These are phyloP conservation scores for Clupea harengus DNA, from an alignment of 2,113 vertebrate genomes.

Conservation along the genomic window DNA sequence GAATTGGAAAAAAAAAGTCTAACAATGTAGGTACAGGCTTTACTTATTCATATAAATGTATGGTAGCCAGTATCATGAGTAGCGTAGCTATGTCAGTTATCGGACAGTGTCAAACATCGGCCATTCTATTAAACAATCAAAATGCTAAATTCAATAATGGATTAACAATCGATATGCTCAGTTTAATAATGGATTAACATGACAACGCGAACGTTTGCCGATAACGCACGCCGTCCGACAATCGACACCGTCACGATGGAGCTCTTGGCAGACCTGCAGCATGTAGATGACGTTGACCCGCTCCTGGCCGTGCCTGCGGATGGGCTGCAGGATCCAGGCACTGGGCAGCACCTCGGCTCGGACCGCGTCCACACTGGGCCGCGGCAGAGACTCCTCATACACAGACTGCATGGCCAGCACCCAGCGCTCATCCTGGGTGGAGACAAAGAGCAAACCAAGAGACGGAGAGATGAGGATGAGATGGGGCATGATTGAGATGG, in stretches of 20 bases:
- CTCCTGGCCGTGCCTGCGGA: constrained; percentile 72
- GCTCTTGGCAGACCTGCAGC: constrained; percentile 78
- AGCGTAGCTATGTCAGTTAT: too few relatives aligned
- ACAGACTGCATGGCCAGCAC: constrained; percentile 90
- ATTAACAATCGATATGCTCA: too few relatives aligned
- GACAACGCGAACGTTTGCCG: too few relatives aligned
- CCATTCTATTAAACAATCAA: too few relatives aligned
- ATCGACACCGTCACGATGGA: neutral
- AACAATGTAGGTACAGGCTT: neutral
- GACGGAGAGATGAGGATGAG: neutral
- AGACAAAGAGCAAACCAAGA: neutral
- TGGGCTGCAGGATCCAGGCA: constrained; percentile 88
- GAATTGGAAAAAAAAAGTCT: neutral
- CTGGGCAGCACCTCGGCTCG: constrained; percentile 93
- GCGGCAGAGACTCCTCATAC: constrained; percentile 86
- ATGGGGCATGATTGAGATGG: neutral
- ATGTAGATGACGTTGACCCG: constrained; percentile 84
- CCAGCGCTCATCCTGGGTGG: constrained; percentile 74
- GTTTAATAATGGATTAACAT: too few relatives aligned
- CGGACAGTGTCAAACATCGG: too few relatives aligned
- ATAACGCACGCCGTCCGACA: too few relatives aligned
- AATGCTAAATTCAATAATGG: too few relatives aligned
- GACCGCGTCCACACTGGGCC: constrained; percentile 80
- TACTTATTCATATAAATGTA: neutral
- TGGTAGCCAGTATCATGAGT: neutral